Percentiles rank a stretch among this genome's conserved stretches.
Evolutionary conservation across 2,113 vertebrate species (phyloP).

Genomic region (Otolemur garnettii): DNA sequence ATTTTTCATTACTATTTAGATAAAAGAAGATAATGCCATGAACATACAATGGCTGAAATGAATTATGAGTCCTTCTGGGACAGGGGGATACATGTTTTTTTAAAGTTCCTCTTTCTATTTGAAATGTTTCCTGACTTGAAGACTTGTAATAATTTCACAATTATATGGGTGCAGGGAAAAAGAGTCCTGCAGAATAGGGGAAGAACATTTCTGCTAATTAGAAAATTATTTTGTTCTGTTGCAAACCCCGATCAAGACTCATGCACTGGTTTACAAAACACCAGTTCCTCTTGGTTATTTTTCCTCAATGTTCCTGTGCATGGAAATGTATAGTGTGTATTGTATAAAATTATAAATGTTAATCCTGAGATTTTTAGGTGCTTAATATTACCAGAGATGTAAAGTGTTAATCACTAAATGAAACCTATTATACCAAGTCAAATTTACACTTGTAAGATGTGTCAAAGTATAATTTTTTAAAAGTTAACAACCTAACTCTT

Average conservation of each 20-base stretch:
- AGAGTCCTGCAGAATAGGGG: neutral
- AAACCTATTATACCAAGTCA: neutral
- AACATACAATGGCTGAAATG: constrained; percentile 58
- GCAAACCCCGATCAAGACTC: neutral
- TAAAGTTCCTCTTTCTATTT: constrained; percentile 69
- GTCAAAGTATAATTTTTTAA: neutral
- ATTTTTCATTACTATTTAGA: neutral
- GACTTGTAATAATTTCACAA: constrained; percentile 59
- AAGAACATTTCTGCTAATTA: constrained; percentile 11
- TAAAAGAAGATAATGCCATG: neutral
- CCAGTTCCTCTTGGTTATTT: neutral
- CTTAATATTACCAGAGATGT: neutral
- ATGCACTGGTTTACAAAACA: neutral
- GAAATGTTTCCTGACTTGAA: constrained; percentile 53
- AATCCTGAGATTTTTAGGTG: neutral
- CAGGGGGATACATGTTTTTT: neutral
- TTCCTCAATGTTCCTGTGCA: neutral
- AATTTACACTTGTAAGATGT: neutral
- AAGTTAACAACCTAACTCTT: neutral
- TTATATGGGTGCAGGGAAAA: neutral
- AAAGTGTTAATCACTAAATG: neutral
- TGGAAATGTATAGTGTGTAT: neutral
- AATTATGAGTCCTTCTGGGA: constrained; percentile 12
- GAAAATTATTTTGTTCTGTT: constrained; percentile 33
- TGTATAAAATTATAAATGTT: neutral